Evolutionary conservation across 2,113 vertebrate genomes (phyloP), one percentile per base, ranked within the genome.

Genomic region (Bettongia penicillata): DNA sequence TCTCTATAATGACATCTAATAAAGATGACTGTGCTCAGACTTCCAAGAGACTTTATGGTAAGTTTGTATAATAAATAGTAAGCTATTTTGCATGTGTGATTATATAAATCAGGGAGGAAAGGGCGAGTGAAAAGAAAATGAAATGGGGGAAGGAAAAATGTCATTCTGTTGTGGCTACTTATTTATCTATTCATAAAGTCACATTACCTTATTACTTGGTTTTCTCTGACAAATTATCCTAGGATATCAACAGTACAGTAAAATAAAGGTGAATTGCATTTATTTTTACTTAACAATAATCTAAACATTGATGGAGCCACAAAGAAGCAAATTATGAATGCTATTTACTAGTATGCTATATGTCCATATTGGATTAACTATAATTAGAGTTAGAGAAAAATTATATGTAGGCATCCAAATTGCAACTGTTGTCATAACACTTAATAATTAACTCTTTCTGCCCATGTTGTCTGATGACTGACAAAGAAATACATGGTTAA

Each of bases 371-470:
- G 94, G n/a, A 95, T 53, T 98, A 95, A 96, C 96, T 91, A 91
- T 95, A 97, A 94, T 93, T 92, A 98, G 93, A 98, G 93, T 23
- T 53, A 97, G 94, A 94, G 51, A 61, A 52, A 91, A 22, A 28
- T 11, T 94, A 31, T 68, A 95, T 91, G 31, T n/a, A 95, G 51
- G 90, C 94, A 97, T 98, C 97, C 92, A 97, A 96, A 97, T 95
- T 0, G 10, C 31, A 95, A 95, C 94, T 96, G 89, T 94, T 97
- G 95, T 77, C 84, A 55, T 53, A 95, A 47, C 43, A 92, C 91
- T 90, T 97, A 97, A 97, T 98, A 98, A 98, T 97, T 99, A 98
- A 98, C 93, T 98, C 98, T 97, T 98, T 77, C 95, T 55, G n/a
- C 94, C 94, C 23, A 43, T 84, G 37, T 84, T 43, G 68, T 84